These are phyloP conservation scores for Chaetogeoica ovagalla DNA, from an alignment of 2,888 invertebrate species.

Conservation along the genomic window DNA sequence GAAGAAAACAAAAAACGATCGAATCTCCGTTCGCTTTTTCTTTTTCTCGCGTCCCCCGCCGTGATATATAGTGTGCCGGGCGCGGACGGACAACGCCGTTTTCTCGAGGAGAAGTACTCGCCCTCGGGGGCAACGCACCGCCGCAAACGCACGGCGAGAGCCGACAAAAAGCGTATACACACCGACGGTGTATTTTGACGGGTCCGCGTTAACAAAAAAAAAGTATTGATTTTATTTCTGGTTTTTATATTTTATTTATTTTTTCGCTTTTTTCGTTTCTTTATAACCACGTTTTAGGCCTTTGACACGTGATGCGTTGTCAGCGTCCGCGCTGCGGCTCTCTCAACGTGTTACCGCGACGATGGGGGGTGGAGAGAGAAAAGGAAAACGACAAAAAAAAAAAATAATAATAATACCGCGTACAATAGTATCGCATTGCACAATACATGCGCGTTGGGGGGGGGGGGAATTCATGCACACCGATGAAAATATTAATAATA, in stretches of 20 bases:
- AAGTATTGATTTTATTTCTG: conserved; percentile 13
- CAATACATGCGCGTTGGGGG: not conserved
- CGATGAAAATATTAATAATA: too few species aligned
- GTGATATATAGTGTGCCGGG: not conserved
- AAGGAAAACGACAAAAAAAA: not conserved
- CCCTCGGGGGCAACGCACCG: too few species aligned
- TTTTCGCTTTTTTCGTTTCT: not conserved
- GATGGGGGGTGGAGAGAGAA: not conserved
- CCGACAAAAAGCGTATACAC: not conserved
- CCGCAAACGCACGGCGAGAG: too few species aligned
- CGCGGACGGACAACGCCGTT: not conserved
- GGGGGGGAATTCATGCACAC: conserved; percentile 8
- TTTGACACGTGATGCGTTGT: conserved; percentile 48
- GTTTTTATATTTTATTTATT: too few species aligned
- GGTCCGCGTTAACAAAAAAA: conserved; percentile 17
- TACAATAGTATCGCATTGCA: conserved; percentile 43
- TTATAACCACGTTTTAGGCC: not conserved
- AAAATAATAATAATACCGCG: not conserved
- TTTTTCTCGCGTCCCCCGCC: not conserved
- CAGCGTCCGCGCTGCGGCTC: conserved; percentile 41
- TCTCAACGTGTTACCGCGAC: conserved; percentile 6
- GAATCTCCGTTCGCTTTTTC: too few species aligned
- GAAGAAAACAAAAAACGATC: too few species aligned
- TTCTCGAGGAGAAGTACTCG: too few species aligned
- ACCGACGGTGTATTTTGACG: conserved; percentile 21